Evolutionary conservation across 2,113 vertebrate genomes (phyloP).

Genomic region (Salvelinus alpinus): DNA sequence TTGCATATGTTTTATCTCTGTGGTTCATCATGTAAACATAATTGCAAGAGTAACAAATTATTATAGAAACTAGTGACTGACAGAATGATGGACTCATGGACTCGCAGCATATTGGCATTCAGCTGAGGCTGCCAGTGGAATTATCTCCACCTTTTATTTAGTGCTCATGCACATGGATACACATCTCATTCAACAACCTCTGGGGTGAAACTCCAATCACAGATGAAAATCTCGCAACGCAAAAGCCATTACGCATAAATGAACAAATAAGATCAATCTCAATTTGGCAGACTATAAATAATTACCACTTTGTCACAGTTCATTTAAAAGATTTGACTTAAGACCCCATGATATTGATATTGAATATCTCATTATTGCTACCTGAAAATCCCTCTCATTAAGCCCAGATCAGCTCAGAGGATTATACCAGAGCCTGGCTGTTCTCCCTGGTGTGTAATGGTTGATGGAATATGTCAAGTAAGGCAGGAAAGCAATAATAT

Average conservation of each 20-base stretch:
- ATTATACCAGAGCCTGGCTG: slow-evolving; percentile 18
- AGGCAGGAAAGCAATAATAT: slow-evolving; percentile 17
- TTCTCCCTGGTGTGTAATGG: slow-evolving; percentile 35
- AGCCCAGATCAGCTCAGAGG: slow-evolving; percentile 37
- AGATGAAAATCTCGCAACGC: slow-evolving; percentile 18
- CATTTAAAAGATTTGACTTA: slow-evolving; percentile 50
- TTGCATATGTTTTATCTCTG: no score
- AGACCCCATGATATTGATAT: slow-evolving; percentile 55
- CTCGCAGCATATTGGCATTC: slow-evolving; percentile 34
- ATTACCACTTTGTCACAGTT: slow-evolving; percentile 67
- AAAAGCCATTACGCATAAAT: slow-evolving; percentile 46
- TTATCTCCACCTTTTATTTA: slow-evolving; percentile 27
- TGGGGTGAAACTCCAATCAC: slow-evolving; percentile 45
- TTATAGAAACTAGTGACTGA: not conserved
- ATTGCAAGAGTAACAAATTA: not conserved
- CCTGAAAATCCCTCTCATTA: slow-evolving; percentile 40
- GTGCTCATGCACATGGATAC: slow-evolving; percentile 20
- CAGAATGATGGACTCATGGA: not conserved
- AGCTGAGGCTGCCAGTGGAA: slow-evolving; percentile 30
- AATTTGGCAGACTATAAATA: slow-evolving; percentile 48
- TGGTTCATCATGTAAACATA: no score
- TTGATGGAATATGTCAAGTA: slow-evolving; percentile 28
- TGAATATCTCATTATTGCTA: slow-evolving; percentile 51
- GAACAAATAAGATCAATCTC: slow-evolving; percentile 63
- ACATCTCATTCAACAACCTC: slow-evolving; percentile 52